Evolutionary conservation across 2,888 invertebrate genomes (phyloP).

Genomic region (Seira musarum): DNA sequence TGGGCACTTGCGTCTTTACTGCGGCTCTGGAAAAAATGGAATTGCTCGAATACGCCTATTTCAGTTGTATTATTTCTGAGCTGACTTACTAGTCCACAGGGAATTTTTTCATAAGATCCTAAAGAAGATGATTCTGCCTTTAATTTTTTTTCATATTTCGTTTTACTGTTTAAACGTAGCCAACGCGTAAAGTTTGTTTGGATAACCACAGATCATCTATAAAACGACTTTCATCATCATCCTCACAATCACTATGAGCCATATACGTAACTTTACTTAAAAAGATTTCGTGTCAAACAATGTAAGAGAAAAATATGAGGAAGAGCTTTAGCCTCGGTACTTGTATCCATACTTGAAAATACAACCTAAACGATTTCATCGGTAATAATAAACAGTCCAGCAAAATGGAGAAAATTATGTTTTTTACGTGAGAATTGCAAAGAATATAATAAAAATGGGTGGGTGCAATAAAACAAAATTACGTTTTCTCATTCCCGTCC

Average conservation of each 20-base stretch:
- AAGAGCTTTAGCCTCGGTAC: too few species aligned
- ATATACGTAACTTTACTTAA: background rate
- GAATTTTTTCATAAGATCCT: background rate
- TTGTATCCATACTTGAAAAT: too few species aligned
- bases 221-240: too few species aligned
- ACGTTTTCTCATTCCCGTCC: background rate
- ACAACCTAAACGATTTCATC: too few species aligned
- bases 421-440: background rate
- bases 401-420: background rate
- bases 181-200: background rate
- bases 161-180: background rate
- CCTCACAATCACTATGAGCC: background rate
- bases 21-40: background rate
- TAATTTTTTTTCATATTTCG: background rate
- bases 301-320: background rate
- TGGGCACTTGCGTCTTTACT: background rate
- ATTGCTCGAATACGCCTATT: background rate
- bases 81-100: background rate
- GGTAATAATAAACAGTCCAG: background rate
- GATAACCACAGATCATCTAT: too few species aligned
- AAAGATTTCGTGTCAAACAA: background rate
- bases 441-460: background rate
- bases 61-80: background rate
- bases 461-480: constrained; percentile 1
- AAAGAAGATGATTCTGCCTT: background rate